Percentiles rank a stretch among this genome's conserved stretches.
phyloP scores from a whole-genome alignment of 2,888 invertebrate genomes.

The Sesia apiformis region DNA sequence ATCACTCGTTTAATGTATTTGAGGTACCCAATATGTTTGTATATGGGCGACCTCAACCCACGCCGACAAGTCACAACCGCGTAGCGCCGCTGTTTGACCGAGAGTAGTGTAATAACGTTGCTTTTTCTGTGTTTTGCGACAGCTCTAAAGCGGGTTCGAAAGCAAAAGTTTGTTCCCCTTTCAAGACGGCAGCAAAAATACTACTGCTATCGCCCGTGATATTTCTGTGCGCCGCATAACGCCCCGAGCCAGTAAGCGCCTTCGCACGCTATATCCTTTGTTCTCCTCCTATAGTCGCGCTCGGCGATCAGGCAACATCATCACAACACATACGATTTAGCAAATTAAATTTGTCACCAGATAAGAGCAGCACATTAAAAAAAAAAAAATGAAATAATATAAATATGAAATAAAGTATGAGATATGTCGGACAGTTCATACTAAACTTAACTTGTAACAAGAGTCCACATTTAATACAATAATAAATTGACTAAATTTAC shows the following conservation, averaged over 20 bases:
- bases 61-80: neutral
- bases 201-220: conserved; percentile 84
- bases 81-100: conserved; percentile 23
- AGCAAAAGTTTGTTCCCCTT: conserved; percentile 81
- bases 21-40: too few species aligned
- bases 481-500: too few species aligned
- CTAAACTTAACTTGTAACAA: too few species aligned
- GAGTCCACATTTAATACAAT: too few species aligned
- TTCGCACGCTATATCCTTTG: conserved; percentile 54
- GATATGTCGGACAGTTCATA: too few species aligned
- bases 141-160: conserved; percentile 76
- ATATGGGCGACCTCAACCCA: neutral
- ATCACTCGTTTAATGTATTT: too few species aligned
- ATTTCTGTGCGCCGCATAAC: conserved; percentile 83
- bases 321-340: neutral
- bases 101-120: conserved; percentile 36
- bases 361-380: too few species aligned
- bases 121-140: conserved; percentile 68
- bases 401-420: too few species aligned
- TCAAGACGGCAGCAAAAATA: conserved; percentile 84
- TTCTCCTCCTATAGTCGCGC: conserved; percentile 16
- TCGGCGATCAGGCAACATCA: conserved; percentile 27
- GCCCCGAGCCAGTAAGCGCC: conserved; percentile 54
- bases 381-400: too few species aligned
- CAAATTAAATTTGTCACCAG: too few species aligned